Conservation (phyloP, 2,113 vertebrate species). For the Gambusia holbrooki region DNA sequence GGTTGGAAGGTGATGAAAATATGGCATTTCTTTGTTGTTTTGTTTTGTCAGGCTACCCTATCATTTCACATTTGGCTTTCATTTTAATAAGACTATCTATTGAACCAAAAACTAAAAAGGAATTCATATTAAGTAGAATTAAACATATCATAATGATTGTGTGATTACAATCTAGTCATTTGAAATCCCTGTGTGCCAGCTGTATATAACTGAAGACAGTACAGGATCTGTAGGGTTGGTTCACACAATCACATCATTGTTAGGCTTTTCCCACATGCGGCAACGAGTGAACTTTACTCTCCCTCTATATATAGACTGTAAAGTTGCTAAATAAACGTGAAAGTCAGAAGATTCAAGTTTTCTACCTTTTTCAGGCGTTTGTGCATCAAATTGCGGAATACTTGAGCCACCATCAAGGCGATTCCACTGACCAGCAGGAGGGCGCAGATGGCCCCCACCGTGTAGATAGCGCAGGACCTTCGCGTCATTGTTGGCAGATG, state of each 20-base stretch:
- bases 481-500: slow-evolving; percentile 71
- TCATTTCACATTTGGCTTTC: background rate
- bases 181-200: background rate
- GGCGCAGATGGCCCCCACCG: slow-evolving; percentile 63
- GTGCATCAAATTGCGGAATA: slow-evolving; percentile 69
- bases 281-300: background rate
- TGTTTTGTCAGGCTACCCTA: too few relatives aligned
- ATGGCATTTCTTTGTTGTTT: too few relatives aligned
- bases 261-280: background rate
- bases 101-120: background rate
- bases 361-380: slow-evolving; percentile 79
- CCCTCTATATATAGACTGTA: too few relatives aligned
- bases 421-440: slow-evolving; percentile 72
- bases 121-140: background rate
- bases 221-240: background rate
- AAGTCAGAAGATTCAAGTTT: background rate
- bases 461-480: slow-evolving; percentile 66
- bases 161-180: background rate
- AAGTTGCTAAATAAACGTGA: background rate
- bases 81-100: background rate
- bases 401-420: slow-evolving; percentile 55
- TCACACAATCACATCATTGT: slow-evolving; percentile 29
- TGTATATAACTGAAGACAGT: slow-evolving; percentile 4
- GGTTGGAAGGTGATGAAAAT: background rate
- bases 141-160: background rate